These are phyloP conservation scores for Acrocephalus arundinaceus DNA, from an alignment of 2,113 vertebrate genomes.

Conservation along the genomic window DNA sequence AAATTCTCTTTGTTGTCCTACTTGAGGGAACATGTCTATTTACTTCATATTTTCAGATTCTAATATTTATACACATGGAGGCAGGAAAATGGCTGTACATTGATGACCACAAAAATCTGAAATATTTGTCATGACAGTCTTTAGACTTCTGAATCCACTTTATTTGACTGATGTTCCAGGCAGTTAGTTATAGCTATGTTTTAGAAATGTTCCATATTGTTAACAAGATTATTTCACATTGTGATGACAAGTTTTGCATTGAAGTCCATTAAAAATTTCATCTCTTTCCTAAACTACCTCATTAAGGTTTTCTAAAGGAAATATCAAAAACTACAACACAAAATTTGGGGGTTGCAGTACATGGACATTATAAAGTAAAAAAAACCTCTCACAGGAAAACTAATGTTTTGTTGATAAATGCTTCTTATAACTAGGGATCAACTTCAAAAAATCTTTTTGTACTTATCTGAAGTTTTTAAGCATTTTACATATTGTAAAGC, in stretches of 20 bases:
- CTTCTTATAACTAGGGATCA: not conserved
- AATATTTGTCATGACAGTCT: not conserved
- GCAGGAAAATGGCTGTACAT: not conserved
- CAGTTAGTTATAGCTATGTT: not conserved
- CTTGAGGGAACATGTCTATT: not conserved
- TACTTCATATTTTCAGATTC: not conserved
- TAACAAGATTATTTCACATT: not conserved
- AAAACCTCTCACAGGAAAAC: not conserved
- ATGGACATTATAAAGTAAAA: not conserved
- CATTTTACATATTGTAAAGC: not conserved
- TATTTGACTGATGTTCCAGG: not conserved
- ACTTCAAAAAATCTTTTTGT: not conserved
- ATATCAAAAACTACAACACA: not conserved
- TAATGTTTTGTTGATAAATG: not conserved
- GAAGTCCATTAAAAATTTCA: not conserved
- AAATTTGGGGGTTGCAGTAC: not conserved
- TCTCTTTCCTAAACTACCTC: not conserved
- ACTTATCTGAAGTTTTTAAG: not conserved
- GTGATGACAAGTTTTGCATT: not conserved
- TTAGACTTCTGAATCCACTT: not conserved
- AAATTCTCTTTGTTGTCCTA: not conserved
- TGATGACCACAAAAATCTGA: not conserved
- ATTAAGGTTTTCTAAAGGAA: not conserved
- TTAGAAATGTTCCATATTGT: not conserved
- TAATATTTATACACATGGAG: not conserved